These are phyloP conservation scores for Elysia crispata DNA, from an alignment of 2,888 invertebrate genomes.

Conservation along the genomic window DNA sequence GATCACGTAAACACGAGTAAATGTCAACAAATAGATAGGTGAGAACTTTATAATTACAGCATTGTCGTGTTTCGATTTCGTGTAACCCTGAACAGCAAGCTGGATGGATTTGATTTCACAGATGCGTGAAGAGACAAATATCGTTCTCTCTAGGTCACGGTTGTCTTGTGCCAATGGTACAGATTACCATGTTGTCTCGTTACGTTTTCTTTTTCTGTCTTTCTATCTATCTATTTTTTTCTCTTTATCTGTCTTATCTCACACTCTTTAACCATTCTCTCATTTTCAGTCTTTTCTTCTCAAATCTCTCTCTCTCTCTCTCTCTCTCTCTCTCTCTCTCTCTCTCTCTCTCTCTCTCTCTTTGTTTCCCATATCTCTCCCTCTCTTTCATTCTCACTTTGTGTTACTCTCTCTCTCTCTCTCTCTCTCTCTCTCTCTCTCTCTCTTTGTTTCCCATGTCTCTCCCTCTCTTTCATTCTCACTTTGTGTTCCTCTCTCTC, in stretches of 20 bases:
- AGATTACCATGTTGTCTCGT: not conserved
- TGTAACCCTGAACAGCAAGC: too few species aligned
- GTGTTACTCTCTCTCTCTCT: not conserved
- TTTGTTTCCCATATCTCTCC: constrained; percentile 3
- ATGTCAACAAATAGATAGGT: too few species aligned
- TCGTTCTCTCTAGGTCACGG: too few species aligned
- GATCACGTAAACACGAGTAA: too few species aligned
- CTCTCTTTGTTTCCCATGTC: too few species aligned
- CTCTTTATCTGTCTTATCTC: not conserved
- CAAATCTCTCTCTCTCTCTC: constrained; percentile 10
- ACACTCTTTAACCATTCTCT: not conserved
- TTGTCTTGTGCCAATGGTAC: too few species aligned
- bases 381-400: not conserved
- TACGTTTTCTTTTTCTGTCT: not conserved
- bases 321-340: constrained; percentile 13
- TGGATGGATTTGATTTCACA: too few species aligned
- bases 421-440: constrained; percentile 17
- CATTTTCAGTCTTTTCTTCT: not conserved
- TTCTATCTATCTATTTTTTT: not conserved
- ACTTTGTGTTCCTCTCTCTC: constrained; percentile 23
- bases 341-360: constrained; percentile 19
- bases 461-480: constrained; percentile 13
- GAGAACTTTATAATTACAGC: too few species aligned
- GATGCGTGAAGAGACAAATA: too few species aligned
- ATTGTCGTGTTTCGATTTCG: too few species aligned